Base-by-base conservation (phyloP, 2,888 invertebrate genomes). In the Standfussiana lucernea region DNA sequence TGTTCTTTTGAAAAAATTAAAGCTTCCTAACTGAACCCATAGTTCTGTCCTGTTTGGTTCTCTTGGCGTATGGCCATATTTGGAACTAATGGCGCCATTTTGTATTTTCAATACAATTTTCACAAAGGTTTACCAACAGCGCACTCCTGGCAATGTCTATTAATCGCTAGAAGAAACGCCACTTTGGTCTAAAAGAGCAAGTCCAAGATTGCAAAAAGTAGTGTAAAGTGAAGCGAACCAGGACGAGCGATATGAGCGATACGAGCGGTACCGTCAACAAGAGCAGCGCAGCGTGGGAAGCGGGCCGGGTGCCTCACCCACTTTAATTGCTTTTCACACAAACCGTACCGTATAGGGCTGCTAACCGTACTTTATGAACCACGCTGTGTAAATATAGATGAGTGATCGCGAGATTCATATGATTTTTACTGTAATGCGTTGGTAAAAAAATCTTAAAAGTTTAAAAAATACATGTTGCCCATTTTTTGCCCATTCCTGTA, bases 241-340 rank as follows among this genome's bases (percentile, higher is more conserved):
- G 93, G 92, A 91, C 92, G 89, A 90, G 90, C 90, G 87, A 90
- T 64, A 64, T 64, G 40, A 64, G 64, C 40, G 64, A 42, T 40
- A 90, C 91, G 89, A 90, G 90, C 90, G 87, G 89, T 91, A 91
- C 89, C 85, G 91, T 84, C 88, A 82, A 84, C 86, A 86, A 82
- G 76, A 86, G 88, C 87, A 86, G 68, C 65, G 86, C 84, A 80
- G 88, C 94, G 94, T 94, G 94, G 92, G 94, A 94, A 94, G 92
- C 90, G 82, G 93, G 93, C 86, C 93, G 89, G 89, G 74, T 73
- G 84, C 88, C 88, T 91, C 90, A 89, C 91, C 92, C 91, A 91
- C 89, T 91, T 91, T 93, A 92, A 93, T 92, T 91, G 89, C 90
- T 91, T 89, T 89, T 90, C 88, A 86, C 89, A 84, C 87, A 84